Base-by-base conservation (phyloP, 2,797 vertebrate genomes). In the Pseudomugil gertrudae region DNA sequence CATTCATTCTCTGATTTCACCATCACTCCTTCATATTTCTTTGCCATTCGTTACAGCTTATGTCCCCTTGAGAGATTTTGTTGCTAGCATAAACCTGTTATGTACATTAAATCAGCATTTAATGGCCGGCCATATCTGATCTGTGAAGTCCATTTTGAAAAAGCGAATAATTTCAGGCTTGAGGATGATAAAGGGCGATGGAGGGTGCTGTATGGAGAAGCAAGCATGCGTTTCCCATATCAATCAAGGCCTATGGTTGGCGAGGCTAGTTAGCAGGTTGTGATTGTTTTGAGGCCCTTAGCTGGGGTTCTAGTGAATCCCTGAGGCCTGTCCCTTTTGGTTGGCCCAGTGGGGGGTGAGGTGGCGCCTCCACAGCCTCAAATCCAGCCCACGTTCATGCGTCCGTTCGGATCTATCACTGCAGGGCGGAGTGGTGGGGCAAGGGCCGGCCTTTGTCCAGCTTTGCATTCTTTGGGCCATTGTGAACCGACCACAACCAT, bases 381-480 rank as follows among this genome's bases (percentile, higher is more conserved):
- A 95, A 95, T 95, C 95, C 95, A 95, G 94, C 95, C 95, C 95
- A 95, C 94, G 95, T 96, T 96, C 97, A 97, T 96, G 96, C 95
- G 95, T 96, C 96, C 94, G 94, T 97, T 98, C 95, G 95, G 95
- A 97, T 97, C 96, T 94, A 95, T 99, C 96, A 97, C 96, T 94
- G 87, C 83, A 89, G 89, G 87, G 87, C 85, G 73, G 84, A 84
- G 82, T 86, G 87, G 73, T 55, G 83, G 90, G 90, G 91, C 82
- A 87, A 83, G 89, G 88, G 95, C 90, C 78, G 74, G 94, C 94
- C 95, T 97, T 98, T 97, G 96, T 97, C 94, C 94, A 56, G 58
- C 8, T 9, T 84, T 67, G 84, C 96, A 97, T 98, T 98, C 97
- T 97, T 94, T 91, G 91, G 92, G 89, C 94, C 94, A 95, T 98